Evolutionary conservation across 2,888 invertebrate genomes (phyloP), one percentile per base, ranked within the genome.

Genomic region (Monopis laevigella): DNA sequence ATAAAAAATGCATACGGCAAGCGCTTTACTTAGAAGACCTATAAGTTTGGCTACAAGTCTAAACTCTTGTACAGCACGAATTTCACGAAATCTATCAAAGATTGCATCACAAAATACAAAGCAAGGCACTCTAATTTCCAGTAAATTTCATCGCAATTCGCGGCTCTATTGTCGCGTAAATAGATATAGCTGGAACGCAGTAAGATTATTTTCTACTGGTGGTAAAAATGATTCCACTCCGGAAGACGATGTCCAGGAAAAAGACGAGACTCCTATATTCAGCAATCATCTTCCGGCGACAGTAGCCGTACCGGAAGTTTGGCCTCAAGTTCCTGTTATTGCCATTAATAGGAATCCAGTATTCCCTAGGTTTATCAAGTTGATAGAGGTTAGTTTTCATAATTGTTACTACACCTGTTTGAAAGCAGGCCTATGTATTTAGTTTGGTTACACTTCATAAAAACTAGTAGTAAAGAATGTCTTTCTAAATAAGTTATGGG

Each of bases 341-440:
- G 96, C 98, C 0, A 92, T 98, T 48, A 90, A 85, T 56, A 86
- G 96, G 51, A 95, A 97, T 80, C 98, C 98, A 3, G 92, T 99
- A 1, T 99, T 99, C 78, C 99, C 99, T 13, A 87, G 95, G 52
- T 99, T 99, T 69, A 96, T 98, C 52, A 99, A 99, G 80, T 86
- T 99, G 51, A 88, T 99, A 47, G 98, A 98, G 85, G 93, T 94
- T 28, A 17, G 40, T 40, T 3, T 11, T 29, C 11, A 4, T n/a
- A n/a, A n/a, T n/a, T n/a, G n/a, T n/a, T n/a, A n/a, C n/a, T n/a
- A n/a, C n/a, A n/a, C n/a, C n/a, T n/a, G n/a, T n/a, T n/a, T n/a
- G n/a, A n/a, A n/a, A n/a, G n/a, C n/a, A n/a, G n/a, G n/a, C n/a
- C n/a, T n/a, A n/a, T n/a, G n/a, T n/a, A n/a, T n/a, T n/a, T n/a